phyloP scores from a whole-genome alignment of 2,888 invertebrate species.

The Chymomyza amoena region DNA sequence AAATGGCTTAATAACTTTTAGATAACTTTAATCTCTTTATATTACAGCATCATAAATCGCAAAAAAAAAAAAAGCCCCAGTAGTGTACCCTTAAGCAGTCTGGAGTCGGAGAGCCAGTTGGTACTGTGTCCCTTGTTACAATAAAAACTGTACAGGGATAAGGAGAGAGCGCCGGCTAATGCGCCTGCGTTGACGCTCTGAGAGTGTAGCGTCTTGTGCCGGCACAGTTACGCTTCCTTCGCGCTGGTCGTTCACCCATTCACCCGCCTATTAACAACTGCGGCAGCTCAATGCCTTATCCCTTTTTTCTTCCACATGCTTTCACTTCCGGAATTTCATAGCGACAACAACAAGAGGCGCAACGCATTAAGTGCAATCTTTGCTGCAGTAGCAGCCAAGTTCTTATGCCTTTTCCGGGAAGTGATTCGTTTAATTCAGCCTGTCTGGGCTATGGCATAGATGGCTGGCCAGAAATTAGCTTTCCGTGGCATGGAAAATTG shows the following conservation, averaged over 20 bases:
- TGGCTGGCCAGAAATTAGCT: neutral
- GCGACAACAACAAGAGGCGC: slow-evolving; percentile 29
- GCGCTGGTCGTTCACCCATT: neutral
- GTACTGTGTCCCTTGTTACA: too few relatives aligned
- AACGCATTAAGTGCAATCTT: slow-evolving; percentile 7
- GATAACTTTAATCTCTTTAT: too few relatives aligned
- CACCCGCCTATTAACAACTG: neutral
- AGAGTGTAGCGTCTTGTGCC: slow-evolving; percentile 6
- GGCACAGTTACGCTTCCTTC: neutral
- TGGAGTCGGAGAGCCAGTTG: neutral
- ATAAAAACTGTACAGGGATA: neutral
- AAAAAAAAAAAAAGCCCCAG: too few relatives aligned
- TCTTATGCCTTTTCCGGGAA: neutral
- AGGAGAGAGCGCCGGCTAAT: neutral
- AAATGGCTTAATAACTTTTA: too few relatives aligned
- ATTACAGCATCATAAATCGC: too few relatives aligned
- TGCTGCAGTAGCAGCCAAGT: neutral
- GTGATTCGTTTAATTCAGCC: neutral
- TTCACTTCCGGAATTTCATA: slow-evolving; percentile 51
- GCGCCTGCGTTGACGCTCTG: slow-evolving; percentile 38
- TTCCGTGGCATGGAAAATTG: neutral
- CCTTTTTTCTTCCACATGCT: slow-evolving; percentile 22
- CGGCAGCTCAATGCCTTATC: slow-evolving; percentile 17
- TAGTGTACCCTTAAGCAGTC: neutral
- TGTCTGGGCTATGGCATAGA: neutral